Evolutionary conservation across 1,140 invertebrate genomes (phyloP).

Genomic region (Platyscapa corneri): DNA sequence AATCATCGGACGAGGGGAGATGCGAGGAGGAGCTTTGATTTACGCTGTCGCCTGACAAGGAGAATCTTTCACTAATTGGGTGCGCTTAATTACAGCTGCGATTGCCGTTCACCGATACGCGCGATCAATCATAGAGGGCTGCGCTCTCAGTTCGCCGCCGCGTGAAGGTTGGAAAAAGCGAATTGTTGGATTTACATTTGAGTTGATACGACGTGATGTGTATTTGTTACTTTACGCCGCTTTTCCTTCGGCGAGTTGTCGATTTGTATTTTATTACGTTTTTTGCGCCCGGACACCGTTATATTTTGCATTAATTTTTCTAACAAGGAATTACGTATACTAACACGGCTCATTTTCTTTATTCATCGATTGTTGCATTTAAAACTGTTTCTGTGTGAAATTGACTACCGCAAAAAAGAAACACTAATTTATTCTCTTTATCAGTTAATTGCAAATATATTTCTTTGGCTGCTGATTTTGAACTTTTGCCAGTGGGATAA

Average conservation of each 20-base stretch:
- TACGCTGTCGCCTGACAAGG: not conserved
- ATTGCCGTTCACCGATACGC: not conserved
- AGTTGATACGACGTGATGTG: not conserved
- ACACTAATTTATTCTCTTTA: not conserved
- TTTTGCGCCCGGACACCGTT: not conserved
- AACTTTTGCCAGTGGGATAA: not conserved
- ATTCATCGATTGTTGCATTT: too few relatives aligned
- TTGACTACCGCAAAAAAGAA: not conserved
- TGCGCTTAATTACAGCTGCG: conserved; percentile 12
- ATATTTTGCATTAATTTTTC: not conserved
- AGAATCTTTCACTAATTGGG: conserved; percentile 34
- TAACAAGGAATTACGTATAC: not conserved
- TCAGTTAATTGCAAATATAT: not conserved
- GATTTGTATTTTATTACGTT: not conserved
- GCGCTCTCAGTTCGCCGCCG: too few relatives aligned
- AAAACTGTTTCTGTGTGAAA: not conserved
- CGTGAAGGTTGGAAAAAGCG: not conserved
- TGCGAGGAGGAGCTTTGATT: conserved; percentile 1
- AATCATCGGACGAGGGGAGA: not conserved
- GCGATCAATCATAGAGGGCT: not conserved
- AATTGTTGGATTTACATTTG: not conserved
- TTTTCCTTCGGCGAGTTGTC: not conserved
- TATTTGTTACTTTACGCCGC: not conserved
- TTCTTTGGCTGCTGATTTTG: not conserved
- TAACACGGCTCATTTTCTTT: not conserved